Conservation (phyloP, 2,113 vertebrate species). For the Tetrao urogallus region DNA sequence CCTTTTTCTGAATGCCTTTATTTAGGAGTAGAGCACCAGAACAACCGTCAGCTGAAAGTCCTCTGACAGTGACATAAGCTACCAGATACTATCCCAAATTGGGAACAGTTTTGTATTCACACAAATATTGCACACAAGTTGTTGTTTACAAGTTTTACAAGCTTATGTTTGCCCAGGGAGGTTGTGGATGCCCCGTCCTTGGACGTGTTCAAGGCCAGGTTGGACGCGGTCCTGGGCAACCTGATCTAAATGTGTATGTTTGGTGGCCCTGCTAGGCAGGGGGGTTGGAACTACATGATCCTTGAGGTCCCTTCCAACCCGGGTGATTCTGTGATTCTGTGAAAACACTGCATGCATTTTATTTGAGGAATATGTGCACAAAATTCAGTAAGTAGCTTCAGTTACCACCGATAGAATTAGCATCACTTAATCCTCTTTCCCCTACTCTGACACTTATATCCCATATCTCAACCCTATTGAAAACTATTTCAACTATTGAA, state of each 20-base stretch:
- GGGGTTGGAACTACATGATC: too few species aligned
- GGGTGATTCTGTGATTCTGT: too few species aligned
- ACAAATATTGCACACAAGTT: not conserved
- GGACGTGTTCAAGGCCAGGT: too few species aligned
- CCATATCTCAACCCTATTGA: not conserved
- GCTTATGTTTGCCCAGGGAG: not conserved
- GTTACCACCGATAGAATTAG: not conserved
- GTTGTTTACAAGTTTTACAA: not conserved
- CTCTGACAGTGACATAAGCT: not conserved
- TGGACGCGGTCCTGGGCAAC: too few species aligned
- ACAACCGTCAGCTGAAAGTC: not conserved
- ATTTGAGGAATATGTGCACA: not conserved
- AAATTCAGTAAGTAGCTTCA: not conserved
- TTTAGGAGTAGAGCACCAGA: not conserved
- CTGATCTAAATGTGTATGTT: too few species aligned
- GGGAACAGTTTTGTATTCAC: not conserved
- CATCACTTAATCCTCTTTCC: not conserved
- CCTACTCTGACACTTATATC: not conserved
- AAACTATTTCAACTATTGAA: not conserved
- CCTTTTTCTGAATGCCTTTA: not conserved
- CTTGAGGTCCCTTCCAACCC: too few species aligned
- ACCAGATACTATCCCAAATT: not conserved
- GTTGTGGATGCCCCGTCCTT: too few species aligned
- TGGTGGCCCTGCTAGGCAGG: too few species aligned
- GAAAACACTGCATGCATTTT: not conserved